Percentiles rank a stretch among this genome's conserved stretches.
Conservation (phyloP, 2,113 vertebrate genomes). For the Machaerirhynchus nigripectus region DNA sequence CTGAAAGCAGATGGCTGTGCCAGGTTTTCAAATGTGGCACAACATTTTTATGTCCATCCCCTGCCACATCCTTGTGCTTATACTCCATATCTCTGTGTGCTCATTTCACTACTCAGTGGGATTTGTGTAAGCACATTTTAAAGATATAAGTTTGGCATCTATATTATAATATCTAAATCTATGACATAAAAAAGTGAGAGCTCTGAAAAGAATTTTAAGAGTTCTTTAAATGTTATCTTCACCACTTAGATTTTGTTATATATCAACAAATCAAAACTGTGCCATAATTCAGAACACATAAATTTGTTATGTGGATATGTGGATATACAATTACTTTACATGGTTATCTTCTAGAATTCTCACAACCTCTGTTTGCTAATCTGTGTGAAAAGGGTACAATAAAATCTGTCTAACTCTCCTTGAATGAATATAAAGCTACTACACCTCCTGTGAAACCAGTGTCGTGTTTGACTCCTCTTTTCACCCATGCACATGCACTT, state of each 20-base stretch:
- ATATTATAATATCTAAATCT: background rate
- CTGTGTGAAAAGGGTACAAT: background rate
- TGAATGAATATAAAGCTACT: background rate
- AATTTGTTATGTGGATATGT: background rate
- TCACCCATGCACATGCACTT: background rate
- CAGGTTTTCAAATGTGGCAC: background rate
- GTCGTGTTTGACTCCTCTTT: background rate
- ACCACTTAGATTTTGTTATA: background rate
- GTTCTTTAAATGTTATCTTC: background rate
- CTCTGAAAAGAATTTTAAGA: background rate
- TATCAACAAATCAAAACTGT: background rate
- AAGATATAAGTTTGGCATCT: background rate
- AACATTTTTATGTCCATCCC: background rate
- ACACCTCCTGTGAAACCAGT: background rate
- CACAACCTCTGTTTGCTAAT: background rate
- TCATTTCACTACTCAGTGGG: background rate
- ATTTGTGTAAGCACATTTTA: background rate
- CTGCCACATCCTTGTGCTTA: background rate
- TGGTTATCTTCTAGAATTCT: background rate
- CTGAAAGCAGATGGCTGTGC: background rate
- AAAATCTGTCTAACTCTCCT: background rate
- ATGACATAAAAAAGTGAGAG: background rate
- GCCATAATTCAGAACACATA: background rate
- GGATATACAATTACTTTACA: background rate
- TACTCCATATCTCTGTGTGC: background rate